Conservation (phyloP, 2,797 vertebrate genomes). For the Molossus molossus region DNA sequence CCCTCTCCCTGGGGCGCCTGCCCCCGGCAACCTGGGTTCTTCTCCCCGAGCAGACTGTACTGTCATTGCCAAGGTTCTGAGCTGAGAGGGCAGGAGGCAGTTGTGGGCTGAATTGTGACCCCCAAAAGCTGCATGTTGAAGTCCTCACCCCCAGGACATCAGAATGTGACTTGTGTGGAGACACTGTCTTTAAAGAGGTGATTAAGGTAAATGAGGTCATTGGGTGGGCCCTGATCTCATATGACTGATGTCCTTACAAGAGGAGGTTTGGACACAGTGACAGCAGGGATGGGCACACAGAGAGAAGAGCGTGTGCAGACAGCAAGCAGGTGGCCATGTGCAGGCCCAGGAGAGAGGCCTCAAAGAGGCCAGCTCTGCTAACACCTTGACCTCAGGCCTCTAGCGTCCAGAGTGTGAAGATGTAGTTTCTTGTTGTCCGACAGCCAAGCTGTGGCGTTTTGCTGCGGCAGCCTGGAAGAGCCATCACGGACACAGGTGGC, state of each 20-base stretch:
- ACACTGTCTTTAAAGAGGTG: not conserved
- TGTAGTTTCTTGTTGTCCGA: fast-evolving
- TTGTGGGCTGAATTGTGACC: not conserved
- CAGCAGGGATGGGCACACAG: too few species aligned
- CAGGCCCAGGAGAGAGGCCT: not conserved
- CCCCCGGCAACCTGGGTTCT: too few species aligned
- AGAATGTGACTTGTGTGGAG: not conserved
- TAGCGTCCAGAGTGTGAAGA: not conserved
- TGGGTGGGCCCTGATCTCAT: fast-evolving
- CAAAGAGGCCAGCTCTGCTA: fast-evolving
- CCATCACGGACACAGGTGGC: too few species aligned
- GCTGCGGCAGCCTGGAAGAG: fast-evolving
- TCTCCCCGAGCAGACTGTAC: too few species aligned
- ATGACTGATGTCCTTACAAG: not conserved
- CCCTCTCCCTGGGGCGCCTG: fast-evolving
- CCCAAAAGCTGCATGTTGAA: not conserved
- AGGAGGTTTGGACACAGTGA: not conserved
- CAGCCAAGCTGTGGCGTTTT: not conserved
- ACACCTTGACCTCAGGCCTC: not conserved
- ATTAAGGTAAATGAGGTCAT: not conserved
- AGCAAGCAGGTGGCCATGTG: fast-evolving
- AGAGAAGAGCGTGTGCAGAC: not conserved
- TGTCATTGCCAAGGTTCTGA: not conserved
- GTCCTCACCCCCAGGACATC: not conserved
- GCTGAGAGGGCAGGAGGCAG: not conserved